A percentile compares a stretch with the other conserved stretches of the same genome.
Evolutionary conservation across 2,888 invertebrate genomes (phyloP).

Genomic region (Tetheella fluctuosa): DNA sequence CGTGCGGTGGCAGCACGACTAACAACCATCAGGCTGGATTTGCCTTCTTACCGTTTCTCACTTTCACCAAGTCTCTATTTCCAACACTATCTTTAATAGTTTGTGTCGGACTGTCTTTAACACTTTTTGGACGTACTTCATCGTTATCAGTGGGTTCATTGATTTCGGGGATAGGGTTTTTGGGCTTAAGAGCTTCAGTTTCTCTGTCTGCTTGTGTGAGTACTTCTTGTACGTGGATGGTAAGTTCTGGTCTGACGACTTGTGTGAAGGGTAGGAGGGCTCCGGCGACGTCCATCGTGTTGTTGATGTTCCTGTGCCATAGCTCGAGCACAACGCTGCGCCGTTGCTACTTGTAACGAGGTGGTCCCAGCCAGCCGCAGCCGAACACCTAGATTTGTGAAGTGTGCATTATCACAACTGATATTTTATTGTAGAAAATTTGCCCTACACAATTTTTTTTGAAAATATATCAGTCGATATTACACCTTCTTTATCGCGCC

Average conservation of each 20-base stretch:
- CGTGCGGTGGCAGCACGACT: conserved; percentile 69
- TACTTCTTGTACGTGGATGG: conserved; percentile 76
- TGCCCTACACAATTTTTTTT: too few relatives aligned
- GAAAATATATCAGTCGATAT: too few relatives aligned
- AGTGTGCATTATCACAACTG: too few relatives aligned
- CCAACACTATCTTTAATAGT: conserved; percentile 26
- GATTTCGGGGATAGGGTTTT: conserved; percentile 65
- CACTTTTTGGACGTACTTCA: conserved; percentile 39
- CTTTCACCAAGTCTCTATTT: conserved; percentile 40
- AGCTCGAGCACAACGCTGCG: conserved; percentile 83
- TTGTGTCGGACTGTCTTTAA: conserved; percentile 33
- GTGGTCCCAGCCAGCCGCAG: conserved; percentile 87
- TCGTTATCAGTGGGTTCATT: conserved; percentile 61
- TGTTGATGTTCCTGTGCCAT: conserved; percentile 83
- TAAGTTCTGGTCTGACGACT: conserved; percentile 74
- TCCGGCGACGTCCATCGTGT: conserved; percentile 82
- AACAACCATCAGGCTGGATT: conserved; percentile 74
- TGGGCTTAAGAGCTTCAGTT: conserved; percentile 42
- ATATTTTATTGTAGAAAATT: too few relatives aligned
- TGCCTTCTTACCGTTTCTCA: conserved; percentile 42
- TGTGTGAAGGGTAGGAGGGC: conserved; percentile 78
- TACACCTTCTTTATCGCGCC: too few relatives aligned
- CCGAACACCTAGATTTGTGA: conserved; percentile 84
- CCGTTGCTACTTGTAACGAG: conserved; percentile 86
- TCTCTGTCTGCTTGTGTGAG: conserved; percentile 68